Evolutionary conservation across 1,140 invertebrate genomes (phyloP).

Genomic region (Ips typographus): DNA sequence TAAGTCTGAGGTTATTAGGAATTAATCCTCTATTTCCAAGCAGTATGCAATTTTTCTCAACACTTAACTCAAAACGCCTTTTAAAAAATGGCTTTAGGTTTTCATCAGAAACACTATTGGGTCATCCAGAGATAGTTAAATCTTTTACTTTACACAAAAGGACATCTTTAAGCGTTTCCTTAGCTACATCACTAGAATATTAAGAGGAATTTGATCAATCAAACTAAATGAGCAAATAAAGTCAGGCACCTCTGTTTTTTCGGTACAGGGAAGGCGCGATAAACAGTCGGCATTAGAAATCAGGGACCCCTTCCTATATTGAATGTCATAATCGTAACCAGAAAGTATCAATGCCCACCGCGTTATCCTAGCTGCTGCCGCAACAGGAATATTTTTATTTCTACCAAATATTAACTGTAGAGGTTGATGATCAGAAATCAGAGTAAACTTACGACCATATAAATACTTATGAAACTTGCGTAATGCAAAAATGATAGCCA

Average conservation of each 20-base stretch:
- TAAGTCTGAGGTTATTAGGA: too few species aligned
- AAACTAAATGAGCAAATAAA: too few species aligned
- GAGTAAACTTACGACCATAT: constrained; percentile 34
- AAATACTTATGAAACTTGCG: constrained; percentile 39
- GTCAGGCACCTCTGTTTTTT: too few species aligned
- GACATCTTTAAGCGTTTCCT: too few species aligned
- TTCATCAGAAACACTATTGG: background rate
- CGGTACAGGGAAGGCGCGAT: constrained; percentile 43
- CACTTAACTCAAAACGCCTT: too few species aligned
- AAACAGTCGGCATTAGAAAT: constrained; percentile 42
- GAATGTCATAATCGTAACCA: constrained; percentile 48
- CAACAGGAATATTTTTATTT: constrained; percentile 46
- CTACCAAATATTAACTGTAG: constrained; percentile 34
- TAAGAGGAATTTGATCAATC: too few species aligned
- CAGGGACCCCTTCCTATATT: constrained; percentile 39
- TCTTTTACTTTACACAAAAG: background rate
- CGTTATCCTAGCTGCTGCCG: constrained; percentile 28
- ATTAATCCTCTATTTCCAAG: too few species aligned
- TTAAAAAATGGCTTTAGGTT: too few species aligned
- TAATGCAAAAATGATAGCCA: constrained; percentile 37
- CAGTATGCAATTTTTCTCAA: too few species aligned
- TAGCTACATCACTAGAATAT: too few species aligned
- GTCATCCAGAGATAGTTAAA: constrained; percentile 1
- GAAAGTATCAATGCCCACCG: too few species aligned
- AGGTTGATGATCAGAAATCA: constrained; percentile 33